phyloP scores from a whole-genome alignment of 2,797 vertebrate genomes.

The Schizothorax lantsangensis region DNA sequence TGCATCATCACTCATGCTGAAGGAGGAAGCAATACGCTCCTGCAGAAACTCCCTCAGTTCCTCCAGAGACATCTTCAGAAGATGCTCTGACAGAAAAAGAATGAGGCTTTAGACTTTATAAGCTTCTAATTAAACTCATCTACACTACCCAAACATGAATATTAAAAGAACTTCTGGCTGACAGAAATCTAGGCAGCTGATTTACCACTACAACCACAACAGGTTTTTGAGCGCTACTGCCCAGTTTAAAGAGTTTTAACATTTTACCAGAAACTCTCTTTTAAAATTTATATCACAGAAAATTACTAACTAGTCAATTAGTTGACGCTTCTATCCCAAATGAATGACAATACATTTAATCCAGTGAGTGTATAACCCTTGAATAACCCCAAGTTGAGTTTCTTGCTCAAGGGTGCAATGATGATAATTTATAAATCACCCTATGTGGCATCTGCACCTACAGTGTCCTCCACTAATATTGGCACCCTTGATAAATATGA shows the following conservation, averaged over 20 bases:
- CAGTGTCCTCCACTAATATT: too few relatives aligned
- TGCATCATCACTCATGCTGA: constrained; percentile 78
- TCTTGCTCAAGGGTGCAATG: not conserved
- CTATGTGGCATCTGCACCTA: not conserved
- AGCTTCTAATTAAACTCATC: not conserved
- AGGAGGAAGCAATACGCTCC: constrained; percentile 78
- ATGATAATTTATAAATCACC: not conserved
- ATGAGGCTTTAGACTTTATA: not conserved
- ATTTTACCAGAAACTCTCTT: not conserved
- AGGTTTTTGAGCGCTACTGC: not conserved
- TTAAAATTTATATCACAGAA: too few relatives aligned
- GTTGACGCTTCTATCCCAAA: not conserved
- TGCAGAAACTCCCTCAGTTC: constrained; percentile 87
- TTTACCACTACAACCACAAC: not conserved
- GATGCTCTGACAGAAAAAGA: constrained; percentile 72
- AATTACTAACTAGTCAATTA: too few relatives aligned
- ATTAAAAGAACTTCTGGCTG: not conserved
- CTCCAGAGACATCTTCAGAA: constrained; percentile 83
- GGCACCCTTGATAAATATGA: too few relatives aligned
- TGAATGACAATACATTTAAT: not conserved
- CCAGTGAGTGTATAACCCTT: not conserved
- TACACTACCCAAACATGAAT: not conserved
- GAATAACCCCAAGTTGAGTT: not conserved
- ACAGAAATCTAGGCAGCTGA: not conserved
- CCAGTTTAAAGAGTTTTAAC: not conserved